Conservation (phyloP, 2,797 vertebrate genomes). For the Malacoctenus gilli region DNA sequence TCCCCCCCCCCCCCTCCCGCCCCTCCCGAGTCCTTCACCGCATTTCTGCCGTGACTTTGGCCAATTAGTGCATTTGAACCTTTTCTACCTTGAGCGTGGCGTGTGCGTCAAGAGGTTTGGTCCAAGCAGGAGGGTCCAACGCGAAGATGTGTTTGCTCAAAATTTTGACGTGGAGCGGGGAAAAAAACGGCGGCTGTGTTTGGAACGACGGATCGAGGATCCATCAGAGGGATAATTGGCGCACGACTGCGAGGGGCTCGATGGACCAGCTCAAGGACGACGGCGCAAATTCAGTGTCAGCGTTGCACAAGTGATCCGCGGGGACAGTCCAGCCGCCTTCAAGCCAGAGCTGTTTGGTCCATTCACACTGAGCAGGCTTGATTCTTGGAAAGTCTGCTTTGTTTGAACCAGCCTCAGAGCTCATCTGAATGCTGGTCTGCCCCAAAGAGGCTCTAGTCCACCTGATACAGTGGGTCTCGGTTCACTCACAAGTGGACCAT, state of each 20-base stretch:
- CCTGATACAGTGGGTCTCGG: too few species aligned
- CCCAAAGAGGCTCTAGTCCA: too few species aligned
- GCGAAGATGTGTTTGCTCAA: slow-evolving; percentile 38
- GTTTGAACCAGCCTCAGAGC: too few species aligned
- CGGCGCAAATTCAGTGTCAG: slow-evolving; percentile 7
- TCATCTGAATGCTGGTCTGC: too few species aligned
- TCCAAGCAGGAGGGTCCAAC: slow-evolving; percentile 15
- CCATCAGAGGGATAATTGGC: slow-evolving; percentile 60
- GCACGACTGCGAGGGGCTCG: too few species aligned
- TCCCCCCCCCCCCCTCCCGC: too few species aligned
- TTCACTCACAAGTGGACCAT: too few species aligned
- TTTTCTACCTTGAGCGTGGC: slow-evolving; percentile 77
- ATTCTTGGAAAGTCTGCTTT: too few species aligned
- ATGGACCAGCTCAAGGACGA: slow-evolving; percentile 47
- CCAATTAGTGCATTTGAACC: slow-evolving; percentile 84
- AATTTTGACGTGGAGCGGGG: slow-evolving; percentile 26
- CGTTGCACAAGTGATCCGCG: too few species aligned
- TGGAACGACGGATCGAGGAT: slow-evolving; percentile 42
- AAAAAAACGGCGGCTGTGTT: slow-evolving; percentile 15
- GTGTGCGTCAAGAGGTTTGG: slow-evolving; percentile 12
- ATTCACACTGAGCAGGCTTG: too few species aligned
- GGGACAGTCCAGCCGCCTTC: too few species aligned
- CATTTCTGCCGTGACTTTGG: slow-evolving; percentile 78
- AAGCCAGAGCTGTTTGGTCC: too few species aligned
- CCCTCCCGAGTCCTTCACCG: slow-evolving; percentile 80